Percentiles rank a stretch among this genome's conserved stretches.
phyloP scores from a whole-genome alignment of 2,888 invertebrate species.

The Eupithecia subumbrata region DNA sequence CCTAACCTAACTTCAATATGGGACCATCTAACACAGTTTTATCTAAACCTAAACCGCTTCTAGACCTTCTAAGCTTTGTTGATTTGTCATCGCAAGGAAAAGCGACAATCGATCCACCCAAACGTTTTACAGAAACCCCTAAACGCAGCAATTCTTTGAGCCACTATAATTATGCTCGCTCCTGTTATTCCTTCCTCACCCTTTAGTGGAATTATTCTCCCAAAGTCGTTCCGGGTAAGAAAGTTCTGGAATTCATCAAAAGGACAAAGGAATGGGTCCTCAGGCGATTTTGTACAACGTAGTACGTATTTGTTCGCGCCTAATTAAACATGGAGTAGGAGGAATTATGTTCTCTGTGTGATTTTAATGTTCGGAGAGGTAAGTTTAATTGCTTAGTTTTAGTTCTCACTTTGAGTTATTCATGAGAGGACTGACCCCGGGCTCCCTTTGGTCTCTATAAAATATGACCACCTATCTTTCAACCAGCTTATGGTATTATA shows the following conservation, averaged over 20 bases:
- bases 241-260: slow-evolving; percentile 76
- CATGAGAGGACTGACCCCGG: slow-evolving; percentile 7
- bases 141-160: slow-evolving; percentile 28
- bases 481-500: not conserved
- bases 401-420: slow-evolving; percentile 28
- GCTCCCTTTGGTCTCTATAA: not conserved
- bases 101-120: not conserved
- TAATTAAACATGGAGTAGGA: slow-evolving; percentile 79
- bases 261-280: slow-evolving; percentile 76
- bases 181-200: slow-evolving; percentile 47
- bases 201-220: slow-evolving; percentile 72
- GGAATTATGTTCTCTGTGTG: slow-evolving; percentile 57
- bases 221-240: slow-evolving; percentile 75
- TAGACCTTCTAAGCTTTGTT: not conserved
- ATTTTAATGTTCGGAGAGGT: slow-evolving; percentile 52
- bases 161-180: slow-evolving; percentile 35
- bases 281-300: slow-evolving; percentile 74
- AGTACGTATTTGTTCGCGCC: slow-evolving; percentile 80
- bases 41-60: no score
- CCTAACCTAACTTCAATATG: no score
- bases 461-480: not conserved
- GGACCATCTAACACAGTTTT: no score
- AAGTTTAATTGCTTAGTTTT: slow-evolving; percentile 35
- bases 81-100: not conserved
- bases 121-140: slow-evolving; percentile 7